These are phyloP conservation scores for Craniophora ligustri DNA, from an alignment of 2,888 invertebrate species.

Conservation along the genomic window DNA sequence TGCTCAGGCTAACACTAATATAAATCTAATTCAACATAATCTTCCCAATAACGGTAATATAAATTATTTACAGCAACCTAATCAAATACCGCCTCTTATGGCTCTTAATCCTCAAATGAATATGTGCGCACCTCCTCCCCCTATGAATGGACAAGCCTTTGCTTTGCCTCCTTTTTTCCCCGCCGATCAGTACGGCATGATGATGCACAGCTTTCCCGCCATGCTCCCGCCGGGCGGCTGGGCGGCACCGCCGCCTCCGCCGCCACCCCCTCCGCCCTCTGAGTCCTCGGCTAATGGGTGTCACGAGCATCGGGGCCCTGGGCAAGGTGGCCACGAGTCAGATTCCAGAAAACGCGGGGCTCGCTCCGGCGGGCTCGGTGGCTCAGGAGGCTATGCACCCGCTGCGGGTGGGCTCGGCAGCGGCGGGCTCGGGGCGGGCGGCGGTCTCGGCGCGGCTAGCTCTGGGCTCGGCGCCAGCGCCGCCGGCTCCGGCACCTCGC, in stretches of 20 bases:
- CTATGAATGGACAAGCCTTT: constrained; percentile 74
- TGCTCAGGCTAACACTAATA: constrained; percentile 24
- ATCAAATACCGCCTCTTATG: constrained; percentile 80
- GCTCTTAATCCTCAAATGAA: constrained; percentile 80
- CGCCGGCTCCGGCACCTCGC: constrained; percentile 52
- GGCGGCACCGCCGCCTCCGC: constrained; percentile 76
- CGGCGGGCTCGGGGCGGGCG: constrained; percentile 57
- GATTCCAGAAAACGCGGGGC: constrained; percentile 83
- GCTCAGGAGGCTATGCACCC: constrained; percentile 58
- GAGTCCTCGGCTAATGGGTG: constrained; percentile 65
- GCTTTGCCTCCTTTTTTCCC: constrained; percentile 81
- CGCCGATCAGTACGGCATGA: constrained; percentile 80
- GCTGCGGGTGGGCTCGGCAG: constrained; percentile 64
- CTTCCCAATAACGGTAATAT: constrained; percentile 48
- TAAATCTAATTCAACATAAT: constrained; percentile 46
- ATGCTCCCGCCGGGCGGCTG: constrained; percentile 70
- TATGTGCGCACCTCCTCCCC: constrained; percentile 77
- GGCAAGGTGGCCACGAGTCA: constrained; percentile 81
- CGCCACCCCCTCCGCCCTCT: constrained; percentile 77
- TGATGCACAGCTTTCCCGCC: constrained; percentile 68
- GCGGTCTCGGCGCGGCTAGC: constrained; percentile 61
- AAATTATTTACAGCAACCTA: constrained; percentile 59
- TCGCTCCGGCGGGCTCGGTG: constrained; percentile 65
- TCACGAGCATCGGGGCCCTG: constrained; percentile 76
- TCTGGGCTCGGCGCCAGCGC: constrained; percentile 51